A percentile compares a stretch with the other conserved stretches of the same genome.
These are phyloP conservation scores for Eulemur macaco DNA, from an alignment of 2,113 vertebrate genomes.

Conservation along the genomic window DNA sequence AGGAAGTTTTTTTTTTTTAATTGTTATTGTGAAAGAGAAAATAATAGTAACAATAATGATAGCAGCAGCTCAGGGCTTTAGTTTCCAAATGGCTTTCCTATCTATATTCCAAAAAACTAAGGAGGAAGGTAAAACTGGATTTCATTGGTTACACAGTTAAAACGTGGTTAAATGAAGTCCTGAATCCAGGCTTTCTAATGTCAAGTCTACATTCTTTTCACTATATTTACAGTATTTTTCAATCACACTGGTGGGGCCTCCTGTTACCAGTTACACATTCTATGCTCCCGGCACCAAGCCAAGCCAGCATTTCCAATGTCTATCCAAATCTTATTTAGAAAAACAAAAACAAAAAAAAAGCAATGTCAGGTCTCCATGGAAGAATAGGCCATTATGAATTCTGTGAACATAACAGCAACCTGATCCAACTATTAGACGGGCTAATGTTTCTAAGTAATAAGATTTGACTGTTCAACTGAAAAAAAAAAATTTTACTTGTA, in stretches of 20 bases:
- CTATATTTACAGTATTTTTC: neutral
- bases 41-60: neutral
- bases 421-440: neutral
- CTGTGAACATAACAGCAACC: neutral
- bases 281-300: neutral
- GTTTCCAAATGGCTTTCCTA: slow-evolving; percentile 19
- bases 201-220: neutral
- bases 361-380: neutral
- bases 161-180: neutral
- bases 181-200: neutral
- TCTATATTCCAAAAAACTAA: neutral
- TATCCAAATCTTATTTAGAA: neutral
- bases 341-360: neutral
- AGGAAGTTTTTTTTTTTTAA: neutral
- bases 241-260: neutral
- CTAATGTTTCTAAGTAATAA: neutral
- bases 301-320: neutral
- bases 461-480: slow-evolving; percentile 1
- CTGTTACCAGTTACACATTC: neutral
- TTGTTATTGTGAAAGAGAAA: neutral
- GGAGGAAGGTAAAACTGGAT: neutral
- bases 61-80: neutral
- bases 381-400: neutral
- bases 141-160: neutral
- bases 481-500: neutral